phyloP scores from a whole-genome alignment of 2,113 vertebrate genomes.

The Lethenteron reissneri region DNA sequence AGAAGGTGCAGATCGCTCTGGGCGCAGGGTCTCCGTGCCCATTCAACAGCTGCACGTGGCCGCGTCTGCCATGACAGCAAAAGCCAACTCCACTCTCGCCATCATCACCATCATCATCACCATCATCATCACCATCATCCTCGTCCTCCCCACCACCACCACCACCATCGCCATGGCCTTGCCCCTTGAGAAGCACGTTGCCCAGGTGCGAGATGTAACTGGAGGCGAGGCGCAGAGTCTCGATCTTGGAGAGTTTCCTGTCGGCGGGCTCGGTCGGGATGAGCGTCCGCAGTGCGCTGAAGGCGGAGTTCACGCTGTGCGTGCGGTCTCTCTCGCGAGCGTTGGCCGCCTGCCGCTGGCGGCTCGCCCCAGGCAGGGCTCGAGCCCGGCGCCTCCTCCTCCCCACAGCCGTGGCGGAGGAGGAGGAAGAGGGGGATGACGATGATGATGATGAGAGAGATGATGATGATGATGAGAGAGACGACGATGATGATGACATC shows the following conservation, averaged over 20 bases:
- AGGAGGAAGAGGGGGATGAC: too few species aligned
- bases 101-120: too few species aligned
- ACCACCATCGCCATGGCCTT: slow-evolving; percentile 57
- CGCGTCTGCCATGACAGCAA: slow-evolving; percentile 22
- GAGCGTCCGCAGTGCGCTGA: slow-evolving; percentile 79
- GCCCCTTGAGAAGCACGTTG: slow-evolving; percentile 63
- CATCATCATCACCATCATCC: too few species aligned
- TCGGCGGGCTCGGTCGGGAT: slow-evolving; percentile 92
- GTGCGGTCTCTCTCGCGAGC: slow-evolving; percentile 80
- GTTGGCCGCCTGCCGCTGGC: slow-evolving; percentile 70
- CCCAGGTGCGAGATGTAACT: slow-evolving; percentile 95
- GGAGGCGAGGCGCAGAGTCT: slow-evolving; percentile 79
- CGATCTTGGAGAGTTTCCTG: slow-evolving; percentile 86
- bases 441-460: too few species aligned
- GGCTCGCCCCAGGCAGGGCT: not conserved
- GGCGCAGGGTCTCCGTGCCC: slow-evolving; percentile 37
- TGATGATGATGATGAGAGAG: too few species aligned
- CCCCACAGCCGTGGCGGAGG: not conserved
- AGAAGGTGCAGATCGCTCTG: slow-evolving; percentile 91
- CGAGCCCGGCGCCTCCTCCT: not conserved
- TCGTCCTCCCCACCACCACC: slow-evolving; percentile 34
- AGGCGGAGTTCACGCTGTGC: slow-evolving; percentile 89
- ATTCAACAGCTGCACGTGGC: slow-evolving; percentile 27
- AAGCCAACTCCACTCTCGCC: too few species aligned
- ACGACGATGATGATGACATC: too few species aligned